Percentiles rank a stretch among this genome's conserved stretches.
phyloP scores from a whole-genome alignment of 2,888 invertebrate genomes.

The Cryptocheilus praepositus region DNA sequence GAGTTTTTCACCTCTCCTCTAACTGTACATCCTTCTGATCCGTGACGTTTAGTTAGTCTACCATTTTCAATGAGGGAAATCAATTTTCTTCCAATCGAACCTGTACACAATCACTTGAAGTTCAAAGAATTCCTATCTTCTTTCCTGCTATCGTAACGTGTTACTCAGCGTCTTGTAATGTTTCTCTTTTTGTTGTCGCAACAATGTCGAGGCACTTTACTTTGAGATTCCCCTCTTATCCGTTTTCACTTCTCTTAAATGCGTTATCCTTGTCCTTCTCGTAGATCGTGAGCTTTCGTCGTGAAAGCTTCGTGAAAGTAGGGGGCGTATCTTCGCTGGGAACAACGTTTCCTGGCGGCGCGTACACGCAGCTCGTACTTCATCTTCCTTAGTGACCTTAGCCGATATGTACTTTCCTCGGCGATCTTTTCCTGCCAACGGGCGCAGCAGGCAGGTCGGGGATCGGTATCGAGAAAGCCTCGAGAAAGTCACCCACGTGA shows the following conservation, averaged over 20 bases:
- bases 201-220: background rate
- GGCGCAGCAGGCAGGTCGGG: no score
- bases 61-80: no score
- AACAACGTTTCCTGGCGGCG: background rate
- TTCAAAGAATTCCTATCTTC: no score
- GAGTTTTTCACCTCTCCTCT: no score
- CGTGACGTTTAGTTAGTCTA: no score
- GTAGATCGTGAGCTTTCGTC: background rate
- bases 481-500: constrained; percentile 4
- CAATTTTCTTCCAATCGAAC: background rate
- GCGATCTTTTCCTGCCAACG: background rate
- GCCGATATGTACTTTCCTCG: constrained; percentile 4
- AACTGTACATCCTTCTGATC: no score
- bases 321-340: background rate
- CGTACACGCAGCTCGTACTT: background rate
- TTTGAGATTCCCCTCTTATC: background rate
- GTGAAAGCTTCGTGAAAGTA: constrained; percentile 15
- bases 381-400: constrained; percentile 5
- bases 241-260: background rate
- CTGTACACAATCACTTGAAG: no score
- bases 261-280: background rate
- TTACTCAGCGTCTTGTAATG: background rate
- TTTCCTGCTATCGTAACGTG: no score
- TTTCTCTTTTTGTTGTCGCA: no score
- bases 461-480: constrained; percentile 1